A percentile compares a stretch with the other conserved stretches of the same genome.
Evolutionary conservation across 92 coral and sea anemone species (phyloP).

Genomic region (Heteractis magnifica): DNA sequence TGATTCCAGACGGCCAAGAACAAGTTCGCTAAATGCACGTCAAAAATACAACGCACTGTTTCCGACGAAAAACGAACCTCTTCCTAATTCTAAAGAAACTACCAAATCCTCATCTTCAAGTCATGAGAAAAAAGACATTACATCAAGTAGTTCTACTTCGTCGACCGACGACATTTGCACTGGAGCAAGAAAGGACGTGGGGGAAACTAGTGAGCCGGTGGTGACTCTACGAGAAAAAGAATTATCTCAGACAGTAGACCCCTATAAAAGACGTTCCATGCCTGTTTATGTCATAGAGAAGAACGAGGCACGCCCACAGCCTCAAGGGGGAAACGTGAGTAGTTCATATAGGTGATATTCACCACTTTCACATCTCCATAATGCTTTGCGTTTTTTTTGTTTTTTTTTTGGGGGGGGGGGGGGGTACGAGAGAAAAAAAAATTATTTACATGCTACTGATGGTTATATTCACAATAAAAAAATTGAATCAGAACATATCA

Average conservation of each 20-base stretch:
- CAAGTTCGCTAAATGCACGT: constrained; percentile 21
- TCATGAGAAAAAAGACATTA: background rate
- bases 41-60: constrained; percentile 23
- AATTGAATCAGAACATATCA: no score
- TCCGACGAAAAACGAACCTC: background rate
- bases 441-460: no score
- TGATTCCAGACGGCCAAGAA: constrained; percentile 6
- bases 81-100: background rate
- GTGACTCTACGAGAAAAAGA: constrained; percentile 6
- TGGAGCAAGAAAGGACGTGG: background rate
- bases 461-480: no score
- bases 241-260: constrained; percentile 7
- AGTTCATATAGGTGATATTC: background rate
- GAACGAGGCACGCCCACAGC: constrained; percentile 21
- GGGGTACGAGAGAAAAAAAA: no score
- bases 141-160: background rate
- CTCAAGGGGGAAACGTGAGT: constrained; percentile 40
- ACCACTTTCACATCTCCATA: background rate
- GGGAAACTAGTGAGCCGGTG: background rate
- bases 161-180: background rate
- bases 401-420: no score
- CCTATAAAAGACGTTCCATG: constrained; percentile 42
- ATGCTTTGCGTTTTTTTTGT: no score
- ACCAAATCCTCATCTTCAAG: background rate
- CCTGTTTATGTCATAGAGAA: constrained; percentile 48